Percentiles rank a stretch among this genome's conserved stretches.
These are phyloP conservation scores for Cygnus olor DNA, from an alignment of 2,797 vertebrate genomes.

Conservation along the genomic window DNA sequence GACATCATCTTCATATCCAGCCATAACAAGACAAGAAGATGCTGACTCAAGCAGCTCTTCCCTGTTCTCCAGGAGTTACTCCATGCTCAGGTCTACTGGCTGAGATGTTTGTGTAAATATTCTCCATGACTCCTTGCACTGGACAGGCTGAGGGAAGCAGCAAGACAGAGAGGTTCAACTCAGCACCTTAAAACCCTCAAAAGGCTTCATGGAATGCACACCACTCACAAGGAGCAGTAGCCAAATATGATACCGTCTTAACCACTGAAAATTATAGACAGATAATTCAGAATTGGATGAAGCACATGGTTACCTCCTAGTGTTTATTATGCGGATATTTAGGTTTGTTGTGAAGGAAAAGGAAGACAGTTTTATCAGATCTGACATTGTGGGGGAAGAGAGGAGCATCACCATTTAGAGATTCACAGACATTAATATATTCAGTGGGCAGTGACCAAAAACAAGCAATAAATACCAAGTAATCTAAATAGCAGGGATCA, in stretches of 20 bases:
- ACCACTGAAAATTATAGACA: fast-evolving
- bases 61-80: background rate
- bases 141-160: fast-evolving
- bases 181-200: background rate
- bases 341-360: background rate
- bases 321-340: background rate
- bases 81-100: background rate
- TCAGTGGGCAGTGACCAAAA: slow-evolving; percentile 36
- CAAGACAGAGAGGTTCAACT: background rate
- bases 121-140: background rate
- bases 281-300: background rate
- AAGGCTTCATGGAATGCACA: background rate
- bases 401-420: slow-evolving; percentile 21
- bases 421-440: slow-evolving; percentile 12
- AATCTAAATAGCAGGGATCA: slow-evolving; percentile 1
- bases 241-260: background rate
- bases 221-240: background rate
- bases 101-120: background rate
- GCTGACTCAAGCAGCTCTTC: background rate
- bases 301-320: background rate
- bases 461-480: slow-evolving; percentile 44
- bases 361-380: slow-evolving; percentile 1
- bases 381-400: background rate
- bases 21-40: background rate
- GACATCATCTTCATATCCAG: background rate